Conservation (phyloP, 2,113 vertebrate genomes). For the Callorhinus ursinus region DNA sequence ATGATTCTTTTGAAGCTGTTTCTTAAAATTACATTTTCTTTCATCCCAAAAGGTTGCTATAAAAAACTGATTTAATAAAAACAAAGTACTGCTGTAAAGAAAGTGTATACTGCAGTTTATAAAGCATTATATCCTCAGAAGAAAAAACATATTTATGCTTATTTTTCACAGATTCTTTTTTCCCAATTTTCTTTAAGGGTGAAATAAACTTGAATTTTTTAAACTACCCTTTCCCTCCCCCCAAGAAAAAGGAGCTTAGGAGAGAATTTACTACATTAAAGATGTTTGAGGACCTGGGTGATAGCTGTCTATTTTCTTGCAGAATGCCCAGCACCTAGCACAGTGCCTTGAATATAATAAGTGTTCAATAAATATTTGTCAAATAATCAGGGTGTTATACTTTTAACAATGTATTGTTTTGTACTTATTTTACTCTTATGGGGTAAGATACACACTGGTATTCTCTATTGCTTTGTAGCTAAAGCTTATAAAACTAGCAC, state of each 20-base stretch:
- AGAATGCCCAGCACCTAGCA: background rate
- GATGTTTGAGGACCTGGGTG: background rate
- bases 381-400: background rate
- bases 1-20: constrained; percentile 44
- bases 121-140: constrained; percentile 11
- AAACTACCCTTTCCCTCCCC: background rate
- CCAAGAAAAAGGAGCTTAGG: background rate
- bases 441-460: background rate
- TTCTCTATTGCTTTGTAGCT: background rate
- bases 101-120: background rate
- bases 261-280: background rate
- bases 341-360: background rate
- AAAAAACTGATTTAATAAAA: constrained; percentile 32
- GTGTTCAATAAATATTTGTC: background rate
- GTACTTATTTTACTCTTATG: background rate
- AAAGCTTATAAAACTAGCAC: background rate
- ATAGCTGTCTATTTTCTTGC: background rate
- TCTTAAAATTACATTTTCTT: constrained; percentile 23
- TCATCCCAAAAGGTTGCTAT: background rate
- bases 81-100: background rate
- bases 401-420: background rate
- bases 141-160: constrained; percentile 47
- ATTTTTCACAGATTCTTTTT: background rate
- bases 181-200: background rate
- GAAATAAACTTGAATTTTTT: constrained; percentile 28